phyloP scores from a whole-genome alignment of 1,140 invertebrate genomes.

The Danaus melanippus region DNA sequence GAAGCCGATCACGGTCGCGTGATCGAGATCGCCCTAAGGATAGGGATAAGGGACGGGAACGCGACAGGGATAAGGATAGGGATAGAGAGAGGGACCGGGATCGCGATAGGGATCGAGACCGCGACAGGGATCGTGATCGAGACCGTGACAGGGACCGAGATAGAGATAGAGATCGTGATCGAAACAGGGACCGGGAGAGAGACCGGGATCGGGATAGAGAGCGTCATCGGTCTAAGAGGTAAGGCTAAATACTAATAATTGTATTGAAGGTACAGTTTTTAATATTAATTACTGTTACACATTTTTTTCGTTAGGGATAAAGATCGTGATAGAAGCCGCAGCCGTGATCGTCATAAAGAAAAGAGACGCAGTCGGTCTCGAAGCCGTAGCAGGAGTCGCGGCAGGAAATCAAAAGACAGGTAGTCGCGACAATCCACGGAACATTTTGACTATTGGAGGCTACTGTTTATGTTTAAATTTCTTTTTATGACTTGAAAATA shows the following conservation, averaged over 20 bases:
- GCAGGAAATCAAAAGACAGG: conserved; percentile 72
- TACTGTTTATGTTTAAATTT: too few species aligned
- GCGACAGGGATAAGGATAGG: conserved; percentile 32
- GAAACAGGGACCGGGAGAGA: conserved; percentile 52
- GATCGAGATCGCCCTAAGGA: conserved; percentile 49
- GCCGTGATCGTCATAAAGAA: conserved; percentile 64
- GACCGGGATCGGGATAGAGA: conserved; percentile 42
- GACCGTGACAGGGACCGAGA: conserved; percentile 50
- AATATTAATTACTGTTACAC: background rate
- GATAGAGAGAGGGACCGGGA: conserved; percentile 54
- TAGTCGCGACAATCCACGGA: conserved; percentile 15
- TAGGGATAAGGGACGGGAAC: conserved; percentile 65
- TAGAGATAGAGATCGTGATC: conserved; percentile 61
- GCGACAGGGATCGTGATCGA: conserved; percentile 44
- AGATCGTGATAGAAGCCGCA: conserved; percentile 58
- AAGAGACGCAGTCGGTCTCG: conserved; percentile 66
- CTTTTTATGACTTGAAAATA: too few species aligned
- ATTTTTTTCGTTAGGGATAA: conserved; percentile 42
- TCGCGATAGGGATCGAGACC: conserved; percentile 47
- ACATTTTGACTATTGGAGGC: too few species aligned
- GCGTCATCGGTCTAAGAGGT: conserved; percentile 60
- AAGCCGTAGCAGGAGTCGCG: conserved; percentile 60
- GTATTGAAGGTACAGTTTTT: background rate
- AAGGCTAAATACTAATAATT: background rate
- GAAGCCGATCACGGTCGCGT: conserved; percentile 39